Base-by-base conservation (phyloP, 2,113 vertebrate genomes). In the Odocoileus hemionus region DNA sequence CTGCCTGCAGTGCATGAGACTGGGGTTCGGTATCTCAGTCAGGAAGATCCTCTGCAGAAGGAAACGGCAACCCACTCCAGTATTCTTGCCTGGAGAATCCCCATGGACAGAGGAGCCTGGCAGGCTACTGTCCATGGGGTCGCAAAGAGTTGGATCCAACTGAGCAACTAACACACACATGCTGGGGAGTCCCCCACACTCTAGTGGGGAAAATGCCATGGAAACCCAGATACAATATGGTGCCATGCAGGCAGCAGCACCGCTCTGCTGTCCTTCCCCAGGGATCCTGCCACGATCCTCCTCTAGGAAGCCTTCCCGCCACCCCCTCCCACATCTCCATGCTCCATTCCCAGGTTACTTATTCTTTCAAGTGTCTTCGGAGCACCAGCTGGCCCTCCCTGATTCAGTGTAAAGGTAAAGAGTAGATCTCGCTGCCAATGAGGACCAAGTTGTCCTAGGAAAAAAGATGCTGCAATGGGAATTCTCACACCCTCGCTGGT, bases 321-420 rank as follows among this genome's bases (percentile, higher is more conserved):
- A 70, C 52, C 7, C 10, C 5, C 7, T 50, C 3, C 2, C 36
- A 1, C 6, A 7, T 5, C 3, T 7, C 39, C 19, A 1, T 2
- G 3, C 25, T 9, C 74, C 10, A 11, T 39, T 64, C 57, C 60
- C 39, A 25, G 28, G 36, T 33, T 4, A 16, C 80, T 47, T 58
- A 15, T 13, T 21, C 28, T 85, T 60, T 64, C 70, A n/a, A 60
- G n/a, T 39, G 9, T 84, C 79, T 25, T 94, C 39, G 6, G n/a
- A 82, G 61, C 50, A 74, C 33, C 90, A 78, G 23, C 8, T 12
- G 89, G 39, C 25, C 28, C 2, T 52, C 84, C 61, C 26, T 12
- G n/a, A 91, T 43, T 89, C 50, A 89, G 82, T 79, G 13, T 7
- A 28, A 28, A n/a, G 67, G 60, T 21, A 21, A 83, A 61, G 92